Base-by-base conservation (phyloP, 1,140 invertebrate species). In the Bombus balteatus region DNA sequence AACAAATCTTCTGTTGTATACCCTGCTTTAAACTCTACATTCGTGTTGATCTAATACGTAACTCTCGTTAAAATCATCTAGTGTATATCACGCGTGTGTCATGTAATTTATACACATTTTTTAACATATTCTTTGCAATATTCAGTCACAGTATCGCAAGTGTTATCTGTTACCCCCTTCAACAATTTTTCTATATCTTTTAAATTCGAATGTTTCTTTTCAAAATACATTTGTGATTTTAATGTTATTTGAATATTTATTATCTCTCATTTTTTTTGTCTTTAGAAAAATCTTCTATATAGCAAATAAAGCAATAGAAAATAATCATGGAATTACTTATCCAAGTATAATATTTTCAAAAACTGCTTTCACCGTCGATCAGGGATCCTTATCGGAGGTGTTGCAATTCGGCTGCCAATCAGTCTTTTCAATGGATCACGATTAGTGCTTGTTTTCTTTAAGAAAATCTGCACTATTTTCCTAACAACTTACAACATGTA, bases 1-100 rank as follows among this genome's bases (percentile, higher is more conserved):
- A 95, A 95, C 94, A 95, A 95, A 94, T 95, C 93, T 91, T 92
- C 91, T 93, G 92, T 94, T 95, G 94, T 95, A 95, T 91, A 94
- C 94, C 94, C 93, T 94, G 81, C 92, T 93, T 92, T 91, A 90
- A 88, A 90, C 90, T 91, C 87, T 91, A 92, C 90, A 83, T 73
- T 88, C 76, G 70, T 81, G 81, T 82, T 91, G 57, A 81, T 89
- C 72, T 83, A 85, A 83, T 77, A 73, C 84, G 65, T 85, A 71
- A 65, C 78, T 71, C 86, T 90, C 83, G 66, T 72, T 89, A 89
- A 65, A 86, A 74, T 79, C 65, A 81, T 82, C 88, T 86, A 86
- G 53, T 32, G 25, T 18, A 62, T 41, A n/a, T 41, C 57, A 41
- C 25, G 37, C 28, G 70, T 25, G 12, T 41, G 4, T 43, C 22